Percentiles rank a stretch among this genome's conserved stretches.
These are phyloP conservation scores for Pseudochirops cupreus DNA, from an alignment of 2,797 vertebrate genomes.

Conservation along the genomic window DNA sequence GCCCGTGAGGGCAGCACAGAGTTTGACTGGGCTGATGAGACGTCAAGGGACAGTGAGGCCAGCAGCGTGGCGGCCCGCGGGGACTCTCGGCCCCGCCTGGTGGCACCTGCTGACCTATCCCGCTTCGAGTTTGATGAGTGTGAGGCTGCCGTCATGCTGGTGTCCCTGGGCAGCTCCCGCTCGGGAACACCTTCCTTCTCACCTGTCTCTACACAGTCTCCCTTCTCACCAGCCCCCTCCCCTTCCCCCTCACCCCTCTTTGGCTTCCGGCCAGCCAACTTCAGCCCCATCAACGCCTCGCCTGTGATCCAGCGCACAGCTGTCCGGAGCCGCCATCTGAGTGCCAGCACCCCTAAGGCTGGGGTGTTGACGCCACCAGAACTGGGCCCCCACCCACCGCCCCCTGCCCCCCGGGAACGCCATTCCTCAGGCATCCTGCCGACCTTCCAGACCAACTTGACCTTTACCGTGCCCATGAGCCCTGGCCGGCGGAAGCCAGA, in stretches of 20 bases:
- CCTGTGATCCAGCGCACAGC: slow-evolving; percentile 90
- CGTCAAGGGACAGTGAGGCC: slow-evolving; percentile 92
- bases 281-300: slow-evolving; percentile 93
- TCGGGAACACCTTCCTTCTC: slow-evolving; percentile 95
- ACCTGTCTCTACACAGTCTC: slow-evolving; percentile 94
- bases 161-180: slow-evolving; percentile 94
- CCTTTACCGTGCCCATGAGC: slow-evolving; percentile 95
- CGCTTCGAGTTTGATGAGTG: slow-evolving; percentile 96
- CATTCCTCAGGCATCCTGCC: slow-evolving; percentile 89
- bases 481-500: slow-evolving; percentile 92
- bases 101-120: slow-evolving; percentile 90
- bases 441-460: slow-evolving; percentile 92
- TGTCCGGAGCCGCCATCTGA: slow-evolving; percentile 88
- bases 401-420: slow-evolving; percentile 86
- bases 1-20: slow-evolving; percentile 86
- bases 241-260: slow-evolving; percentile 95
- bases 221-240: slow-evolving; percentile 93
- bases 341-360: slow-evolving; percentile 87
- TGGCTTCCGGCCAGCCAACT: slow-evolving; percentile 94
- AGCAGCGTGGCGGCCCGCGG: slow-evolving; percentile 90
- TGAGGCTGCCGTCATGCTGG: slow-evolving; percentile 95
- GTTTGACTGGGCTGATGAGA: slow-evolving; percentile 92
- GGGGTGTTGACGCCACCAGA: slow-evolving; percentile 86
- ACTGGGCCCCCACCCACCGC: slow-evolving; percentile 83
- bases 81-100: slow-evolving; percentile 92